phyloP scores from a whole-genome alignment of 1,140 invertebrate genomes.

The Latrodectus geometricus region DNA sequence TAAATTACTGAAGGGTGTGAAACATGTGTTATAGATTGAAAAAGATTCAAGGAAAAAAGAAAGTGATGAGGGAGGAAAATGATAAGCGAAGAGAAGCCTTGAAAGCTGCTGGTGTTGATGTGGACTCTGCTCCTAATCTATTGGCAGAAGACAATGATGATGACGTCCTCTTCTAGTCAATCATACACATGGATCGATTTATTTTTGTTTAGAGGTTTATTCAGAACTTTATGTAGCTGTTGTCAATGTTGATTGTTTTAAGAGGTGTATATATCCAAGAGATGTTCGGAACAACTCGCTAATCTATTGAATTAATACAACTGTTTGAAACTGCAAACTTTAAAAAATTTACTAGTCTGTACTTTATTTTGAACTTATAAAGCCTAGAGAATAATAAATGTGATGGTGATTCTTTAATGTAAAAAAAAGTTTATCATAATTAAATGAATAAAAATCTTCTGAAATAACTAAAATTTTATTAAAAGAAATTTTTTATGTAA shows the following conservation, averaged over 20 bases:
- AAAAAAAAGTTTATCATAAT: background rate
- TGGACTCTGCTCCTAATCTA: conserved; percentile 76
- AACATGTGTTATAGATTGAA: conserved; percentile 64
- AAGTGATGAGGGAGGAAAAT: conserved; percentile 57
- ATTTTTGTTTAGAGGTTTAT: background rate
- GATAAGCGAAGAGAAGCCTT: conserved; percentile 64
- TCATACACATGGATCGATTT: background rate
- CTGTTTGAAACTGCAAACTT: too few relatives aligned
- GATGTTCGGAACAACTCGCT: background rate
- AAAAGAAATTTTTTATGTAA: too few relatives aligned
- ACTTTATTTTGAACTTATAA: background rate
- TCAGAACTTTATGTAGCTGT: conserved; percentile 2
- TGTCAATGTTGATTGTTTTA: background rate
- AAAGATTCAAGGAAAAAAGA: conserved; percentile 64
- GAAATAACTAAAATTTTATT: too few relatives aligned
- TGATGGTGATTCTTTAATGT: background rate
- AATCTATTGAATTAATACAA: too few relatives aligned
- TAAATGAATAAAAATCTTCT: too few relatives aligned
- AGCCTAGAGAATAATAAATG: background rate
- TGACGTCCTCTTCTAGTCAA: conserved; percentile 87
- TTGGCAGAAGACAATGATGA: conserved; percentile 89
- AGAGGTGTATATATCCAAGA: conserved; percentile 45
- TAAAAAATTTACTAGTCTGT: too few relatives aligned
- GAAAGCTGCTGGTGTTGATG: conserved; percentile 71
- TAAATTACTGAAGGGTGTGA: too few relatives aligned